Evolutionary conservation across 2,888 invertebrate genomes (phyloP).

Genomic region (Dioctria linearis): DNA sequence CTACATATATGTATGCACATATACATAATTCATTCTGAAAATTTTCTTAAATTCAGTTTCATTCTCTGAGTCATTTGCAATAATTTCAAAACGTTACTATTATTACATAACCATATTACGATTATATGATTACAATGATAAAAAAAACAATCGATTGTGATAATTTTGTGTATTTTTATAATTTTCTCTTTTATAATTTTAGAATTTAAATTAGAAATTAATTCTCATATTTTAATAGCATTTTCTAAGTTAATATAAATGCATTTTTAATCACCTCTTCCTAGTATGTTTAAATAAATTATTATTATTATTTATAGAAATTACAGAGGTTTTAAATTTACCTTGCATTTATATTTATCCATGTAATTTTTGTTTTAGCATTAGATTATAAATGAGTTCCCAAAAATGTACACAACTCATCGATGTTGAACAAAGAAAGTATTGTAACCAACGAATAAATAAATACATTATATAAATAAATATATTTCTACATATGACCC

Average conservation of each 20-base stretch:
- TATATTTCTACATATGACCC: not conserved
- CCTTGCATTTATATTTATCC: conserved; percentile 32
- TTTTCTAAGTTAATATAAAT: conserved; percentile 10
- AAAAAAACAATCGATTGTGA: conserved; percentile 52
- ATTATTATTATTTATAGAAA: conserved; percentile 37
- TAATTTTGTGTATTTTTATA: conserved; percentile 51
- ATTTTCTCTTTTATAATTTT: conserved; percentile 29
- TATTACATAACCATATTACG: conserved; percentile 16
- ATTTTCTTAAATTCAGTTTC: not conserved
- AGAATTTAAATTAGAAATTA: conserved; percentile 37
- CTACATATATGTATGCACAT: not conserved
- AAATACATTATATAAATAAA: not conserved
- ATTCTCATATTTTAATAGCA: conserved; percentile 22
- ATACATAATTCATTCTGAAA: not conserved
- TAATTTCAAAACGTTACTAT: conserved; percentile 8
- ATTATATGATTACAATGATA: conserved; percentile 20
- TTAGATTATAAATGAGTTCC: conserved; percentile 11
- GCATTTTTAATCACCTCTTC: conserved; percentile 19
- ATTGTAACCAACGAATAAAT: conserved; percentile 23
- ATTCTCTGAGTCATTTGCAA: not conserved
- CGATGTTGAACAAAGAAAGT: conserved; percentile 37
- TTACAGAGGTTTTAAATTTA: conserved; percentile 21
- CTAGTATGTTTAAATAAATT: conserved; percentile 39
- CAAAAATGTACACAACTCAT: not conserved
- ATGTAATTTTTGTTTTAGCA: conserved; percentile 19